Conservation (phyloP, 2,113 vertebrate genomes). For the Melanocharis versteri region DNA sequence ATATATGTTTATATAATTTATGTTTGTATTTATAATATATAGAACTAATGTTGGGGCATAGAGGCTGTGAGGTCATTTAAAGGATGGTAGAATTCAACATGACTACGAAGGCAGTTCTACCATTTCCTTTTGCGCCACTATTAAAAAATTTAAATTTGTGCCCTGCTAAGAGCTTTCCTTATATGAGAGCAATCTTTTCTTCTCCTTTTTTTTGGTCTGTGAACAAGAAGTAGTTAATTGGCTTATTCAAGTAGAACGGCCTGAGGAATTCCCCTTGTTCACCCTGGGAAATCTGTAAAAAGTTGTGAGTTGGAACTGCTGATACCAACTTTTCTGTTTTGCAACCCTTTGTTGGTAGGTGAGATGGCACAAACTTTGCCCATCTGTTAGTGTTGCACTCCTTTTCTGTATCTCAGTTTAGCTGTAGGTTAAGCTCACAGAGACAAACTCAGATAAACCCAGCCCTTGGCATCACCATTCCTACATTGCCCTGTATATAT, state of each 20-base stretch:
- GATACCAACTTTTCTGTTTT: not conserved
- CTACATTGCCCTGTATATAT: not conserved
- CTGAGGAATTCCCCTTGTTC: not conserved
- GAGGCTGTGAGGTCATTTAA: not conserved
- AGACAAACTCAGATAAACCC: not conserved
- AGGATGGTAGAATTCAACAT: not conserved
- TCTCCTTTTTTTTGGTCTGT: not conserved
- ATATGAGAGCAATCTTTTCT: not conserved
- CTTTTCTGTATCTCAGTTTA: not conserved
- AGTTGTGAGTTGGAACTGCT: not conserved
- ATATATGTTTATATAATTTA: not conserved
- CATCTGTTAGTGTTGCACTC: not conserved
- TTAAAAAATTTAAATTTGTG: not conserved
- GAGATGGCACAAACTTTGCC: not conserved
- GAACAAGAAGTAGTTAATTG: not conserved
- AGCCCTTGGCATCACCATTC: not conserved
- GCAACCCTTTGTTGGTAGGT: not conserved
- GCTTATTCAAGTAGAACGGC: not conserved
- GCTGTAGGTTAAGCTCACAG: not conserved
- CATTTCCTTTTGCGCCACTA: not conserved
- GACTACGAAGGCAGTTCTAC: not conserved
- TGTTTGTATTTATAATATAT: not conserved
- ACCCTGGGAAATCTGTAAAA: not conserved
- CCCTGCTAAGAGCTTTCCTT: not conserved
- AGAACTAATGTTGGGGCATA: not conserved